A percentile compares a stretch with the other conserved stretches of the same genome.
These are phyloP conservation scores for Erebia palarica DNA, from an alignment of 2,888 invertebrate species.

Conservation along the genomic window DNA sequence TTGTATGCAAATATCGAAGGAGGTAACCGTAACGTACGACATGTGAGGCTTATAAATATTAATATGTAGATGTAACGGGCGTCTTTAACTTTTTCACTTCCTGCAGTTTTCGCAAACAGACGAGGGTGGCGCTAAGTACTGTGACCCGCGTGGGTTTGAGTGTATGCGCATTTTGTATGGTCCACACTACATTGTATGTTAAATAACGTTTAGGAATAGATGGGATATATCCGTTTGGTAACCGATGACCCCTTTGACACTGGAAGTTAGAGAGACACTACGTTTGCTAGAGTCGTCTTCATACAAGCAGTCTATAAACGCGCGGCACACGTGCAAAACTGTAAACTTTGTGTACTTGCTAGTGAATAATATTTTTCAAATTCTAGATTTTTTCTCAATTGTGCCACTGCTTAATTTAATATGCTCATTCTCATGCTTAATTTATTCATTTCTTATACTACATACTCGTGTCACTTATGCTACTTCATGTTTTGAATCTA, in stretches of 20 bases:
- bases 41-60: slow-evolving; percentile 55
- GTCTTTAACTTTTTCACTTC: slow-evolving; percentile 40
- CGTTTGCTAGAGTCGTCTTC: background rate
- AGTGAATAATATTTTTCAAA: too few species aligned
- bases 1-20: slow-evolving; percentile 38
- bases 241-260: slow-evolving; percentile 65
- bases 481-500: too few species aligned
- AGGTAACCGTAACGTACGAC: slow-evolving; percentile 39
- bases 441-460: too few species aligned
- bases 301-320: background rate
- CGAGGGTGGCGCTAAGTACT: slow-evolving; percentile 41
- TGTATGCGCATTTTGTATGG: slow-evolving; percentile 66
- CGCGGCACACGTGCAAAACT: too few species aligned
- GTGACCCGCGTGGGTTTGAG: slow-evolving; percentile 46
- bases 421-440: too few species aligned
- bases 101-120: slow-evolving; percentile 38
- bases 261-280: slow-evolving; percentile 37
- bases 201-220: slow-evolving; percentile 55
- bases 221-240: slow-evolving; percentile 65
- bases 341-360: too few species aligned
- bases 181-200: slow-evolving; percentile 67
- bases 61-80: slow-evolving; percentile 51
- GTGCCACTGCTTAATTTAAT: too few species aligned
- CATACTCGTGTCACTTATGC: too few species aligned
- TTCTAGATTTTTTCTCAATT: too few species aligned